Base-by-base conservation (phyloP, 1,140 invertebrate species). In the Tyrophagus putrescentiae region DNA sequence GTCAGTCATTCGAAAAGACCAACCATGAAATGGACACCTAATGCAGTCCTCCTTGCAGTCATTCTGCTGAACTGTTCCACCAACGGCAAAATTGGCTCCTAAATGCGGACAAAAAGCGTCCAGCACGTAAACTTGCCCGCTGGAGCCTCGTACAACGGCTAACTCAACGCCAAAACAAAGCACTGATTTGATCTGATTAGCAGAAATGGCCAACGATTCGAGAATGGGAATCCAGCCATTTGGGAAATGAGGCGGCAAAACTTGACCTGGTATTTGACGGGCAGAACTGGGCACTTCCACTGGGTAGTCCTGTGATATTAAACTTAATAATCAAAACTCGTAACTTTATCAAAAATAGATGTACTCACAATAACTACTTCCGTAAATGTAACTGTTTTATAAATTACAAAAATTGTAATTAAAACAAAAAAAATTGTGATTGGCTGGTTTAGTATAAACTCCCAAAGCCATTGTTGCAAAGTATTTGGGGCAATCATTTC, bases 31-130 rank as follows among this genome's bases (percentile, higher is more conserved):
- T 0, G 88, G 88, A 68, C 89, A 92, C 67, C 87, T 80, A 4
- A 93, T 76, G 67, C 84, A 87, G 53, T 86, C 80, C 0, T 62
- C 29, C 7, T 25, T 34, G 27, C 52, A 27, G 1, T 16, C n/a
- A n/a, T 11, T 23, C 32, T 80, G 81, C 29, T 76, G 75, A 0
- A 88, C 84, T 0, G 71, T 72, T 0, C 87, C 87, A 1, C 85
- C 85, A 11, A 82, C 75, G 0, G 75, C 85, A 67, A 92, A 75
- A 70, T 91, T 86, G 0, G 87, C 87, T 0, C 89, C 89, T 66
- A 91, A 73, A 71, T 92, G 88, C 0, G 87, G 87, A 69, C 88
- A 93, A 68, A 88, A 89, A 0, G 87, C 86, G 69, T 92, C 82
- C 25, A 90, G 68, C 3, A 84, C 76, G 56, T 80, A 78, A 0